A percentile compares a stretch with the other conserved stretches of the same genome.
Evolutionary conservation across 2,797 vertebrate species (phyloP).

Genomic region (Sebastes steindachneri): DNA sequence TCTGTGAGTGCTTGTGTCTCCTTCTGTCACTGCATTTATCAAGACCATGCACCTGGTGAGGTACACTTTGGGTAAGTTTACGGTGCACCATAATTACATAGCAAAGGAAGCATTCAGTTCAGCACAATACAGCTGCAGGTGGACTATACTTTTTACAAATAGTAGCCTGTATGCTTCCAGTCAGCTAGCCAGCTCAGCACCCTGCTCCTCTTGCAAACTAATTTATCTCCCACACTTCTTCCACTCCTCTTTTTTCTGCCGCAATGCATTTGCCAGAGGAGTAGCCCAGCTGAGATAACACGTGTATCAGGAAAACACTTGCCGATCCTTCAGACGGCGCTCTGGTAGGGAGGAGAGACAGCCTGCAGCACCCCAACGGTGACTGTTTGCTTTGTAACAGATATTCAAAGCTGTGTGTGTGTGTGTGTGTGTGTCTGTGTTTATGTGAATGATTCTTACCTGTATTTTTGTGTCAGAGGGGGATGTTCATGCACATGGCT

Average conservation of each 20-base stretch:
- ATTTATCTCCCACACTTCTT: constrained; percentile 48
- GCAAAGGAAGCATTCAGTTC: not conserved
- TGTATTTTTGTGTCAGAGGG: not conserved
- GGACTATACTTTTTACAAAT: constrained; percentile 28
- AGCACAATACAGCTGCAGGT: constrained; percentile 21
- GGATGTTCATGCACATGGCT: not conserved
- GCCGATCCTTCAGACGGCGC: constrained; percentile 17
- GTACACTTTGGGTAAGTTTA: constrained; percentile 12
- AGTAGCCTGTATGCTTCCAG: constrained; percentile 18
- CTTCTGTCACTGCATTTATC: constrained; percentile 26
- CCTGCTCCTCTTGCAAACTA: constrained; percentile 30
- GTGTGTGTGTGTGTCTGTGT: not conserved
- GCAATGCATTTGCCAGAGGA: constrained; percentile 46
- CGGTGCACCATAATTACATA: constrained; percentile 32
- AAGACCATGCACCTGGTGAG: constrained; percentile 23
- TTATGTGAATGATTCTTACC: not conserved
- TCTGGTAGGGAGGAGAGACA: constrained; percentile 21
- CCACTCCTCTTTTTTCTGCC: constrained; percentile 36
- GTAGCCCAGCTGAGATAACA: constrained; percentile 58
- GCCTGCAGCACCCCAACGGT: constrained; percentile 1
- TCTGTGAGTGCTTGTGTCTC: not conserved
- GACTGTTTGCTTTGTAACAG: constrained; percentile 35
- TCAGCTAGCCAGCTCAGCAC: not conserved
- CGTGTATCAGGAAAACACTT: constrained; percentile 48
- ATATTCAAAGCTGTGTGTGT: constrained; percentile 27